These are phyloP conservation scores for Drosophila parvula DNA, from an alignment of 1,140 invertebrate species.

Conservation along the genomic window DNA sequence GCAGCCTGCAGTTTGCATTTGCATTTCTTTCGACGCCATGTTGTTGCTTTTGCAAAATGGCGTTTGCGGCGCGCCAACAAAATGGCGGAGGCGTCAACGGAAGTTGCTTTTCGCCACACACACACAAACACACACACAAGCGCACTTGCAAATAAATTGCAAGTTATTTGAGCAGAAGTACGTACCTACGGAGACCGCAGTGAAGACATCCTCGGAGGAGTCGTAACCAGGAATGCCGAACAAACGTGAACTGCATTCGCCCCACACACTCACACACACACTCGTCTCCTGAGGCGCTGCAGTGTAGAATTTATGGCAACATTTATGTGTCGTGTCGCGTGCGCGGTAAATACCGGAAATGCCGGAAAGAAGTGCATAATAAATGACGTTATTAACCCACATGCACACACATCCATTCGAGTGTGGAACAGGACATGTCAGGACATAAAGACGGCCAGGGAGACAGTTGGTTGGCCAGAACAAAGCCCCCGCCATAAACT, in stretches of 20 bases:
- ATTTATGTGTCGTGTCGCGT: constrained; percentile 83
- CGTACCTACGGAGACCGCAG: constrained; percentile 65
- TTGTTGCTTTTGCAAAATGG: constrained; percentile 75
- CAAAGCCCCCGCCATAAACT: constrained; percentile 44
- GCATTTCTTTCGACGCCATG: constrained; percentile 72
- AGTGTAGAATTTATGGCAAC: constrained; percentile 79
- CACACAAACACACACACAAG: constrained; percentile 9
- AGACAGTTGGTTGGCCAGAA: constrained; percentile 29
- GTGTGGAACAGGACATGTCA: constrained; percentile 33
- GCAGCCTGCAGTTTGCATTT: constrained; percentile 52
- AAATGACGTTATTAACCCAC: constrained; percentile 83
- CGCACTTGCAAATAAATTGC: constrained; percentile 69
- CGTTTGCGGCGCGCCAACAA: constrained; percentile 76
- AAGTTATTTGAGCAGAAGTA: constrained; percentile 77
- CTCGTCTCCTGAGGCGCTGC: constrained; percentile 56
- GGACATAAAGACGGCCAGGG: constrained; percentile 31
- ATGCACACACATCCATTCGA: constrained; percentile 52
- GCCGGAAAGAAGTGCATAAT: constrained; percentile 82
- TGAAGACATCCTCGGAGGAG: constrained; percentile 59
- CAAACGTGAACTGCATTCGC: constrained; percentile 67
- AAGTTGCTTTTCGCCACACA: constrained; percentile 78
- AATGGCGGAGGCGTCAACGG: constrained; percentile 81
- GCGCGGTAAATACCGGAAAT: constrained; percentile 83
- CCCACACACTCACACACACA: background rate
- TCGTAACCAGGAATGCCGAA: constrained; percentile 56